Evolutionary conservation across 2,888 invertebrate genomes (phyloP).

Genomic region (Apamea monoglypha): DNA sequence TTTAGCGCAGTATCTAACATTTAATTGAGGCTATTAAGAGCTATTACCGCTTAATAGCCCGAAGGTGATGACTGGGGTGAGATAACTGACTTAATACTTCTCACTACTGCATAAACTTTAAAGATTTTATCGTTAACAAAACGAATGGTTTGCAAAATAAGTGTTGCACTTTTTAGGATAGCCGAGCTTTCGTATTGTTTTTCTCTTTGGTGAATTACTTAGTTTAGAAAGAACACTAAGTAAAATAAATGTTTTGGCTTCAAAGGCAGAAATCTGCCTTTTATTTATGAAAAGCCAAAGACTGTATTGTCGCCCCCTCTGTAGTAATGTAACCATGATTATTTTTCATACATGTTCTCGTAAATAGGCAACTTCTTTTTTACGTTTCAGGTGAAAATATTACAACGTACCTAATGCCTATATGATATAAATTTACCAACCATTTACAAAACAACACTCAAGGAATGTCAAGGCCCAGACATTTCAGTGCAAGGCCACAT

Average conservation of each 20-base stretch:
- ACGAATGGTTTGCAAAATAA: neutral
- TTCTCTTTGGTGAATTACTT: no score
- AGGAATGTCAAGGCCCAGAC: conserved; percentile 31
- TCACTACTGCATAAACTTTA: conserved; percentile 5
- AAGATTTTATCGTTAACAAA: conserved; percentile 19
- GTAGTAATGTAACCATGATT: no score
- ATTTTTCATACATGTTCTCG: no score
- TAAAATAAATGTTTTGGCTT: no score
- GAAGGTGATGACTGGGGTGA: conserved; percentile 24
- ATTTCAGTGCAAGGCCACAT: neutral
- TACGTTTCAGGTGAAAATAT: neutral
- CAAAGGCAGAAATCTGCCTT: no score
- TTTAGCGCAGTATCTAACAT: conserved; percentile 23
- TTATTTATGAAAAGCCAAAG: no score
- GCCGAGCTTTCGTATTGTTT: no score
- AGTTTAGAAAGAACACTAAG: no score
- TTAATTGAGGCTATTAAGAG: conserved; percentile 45
- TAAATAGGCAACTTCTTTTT: neutral
- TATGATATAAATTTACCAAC: neutral
- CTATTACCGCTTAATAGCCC: conserved; percentile 30
- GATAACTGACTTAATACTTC: conserved; percentile 17
- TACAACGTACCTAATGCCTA: neutral
- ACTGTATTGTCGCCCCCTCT: no score
- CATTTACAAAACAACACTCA: neutral
- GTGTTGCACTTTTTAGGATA: neutral